A percentile compares a stretch with the other conserved stretches of the same genome.
Evolutionary conservation across 2,113 vertebrate species (phyloP).

Genomic region (Gymnobelideus leadbeateri): DNA sequence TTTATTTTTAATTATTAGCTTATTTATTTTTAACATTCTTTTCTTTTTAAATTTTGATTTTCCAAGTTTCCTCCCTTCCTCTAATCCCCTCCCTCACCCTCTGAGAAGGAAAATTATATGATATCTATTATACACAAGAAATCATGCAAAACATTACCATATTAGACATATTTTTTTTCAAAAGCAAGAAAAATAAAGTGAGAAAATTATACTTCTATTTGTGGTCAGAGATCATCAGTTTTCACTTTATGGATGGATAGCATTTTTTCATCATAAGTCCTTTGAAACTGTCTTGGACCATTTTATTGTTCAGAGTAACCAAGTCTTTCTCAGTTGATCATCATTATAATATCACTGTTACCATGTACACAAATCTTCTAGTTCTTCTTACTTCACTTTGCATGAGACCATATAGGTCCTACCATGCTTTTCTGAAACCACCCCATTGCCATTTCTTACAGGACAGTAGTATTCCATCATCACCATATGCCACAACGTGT

Average conservation of each 20-base stretch:
- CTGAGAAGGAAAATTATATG: neutral
- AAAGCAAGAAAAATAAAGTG: neutral
- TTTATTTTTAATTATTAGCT: too few species aligned
- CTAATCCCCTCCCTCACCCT: neutral
- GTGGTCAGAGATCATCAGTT: neutral
- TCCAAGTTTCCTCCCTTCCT: neutral
- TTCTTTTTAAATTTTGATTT: neutral
- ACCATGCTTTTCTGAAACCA: neutral
- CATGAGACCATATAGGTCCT: neutral
- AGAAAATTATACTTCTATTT: neutral
- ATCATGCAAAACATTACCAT: neutral
- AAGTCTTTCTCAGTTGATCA: neutral
- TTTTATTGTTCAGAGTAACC: neutral
- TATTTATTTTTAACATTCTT: too few species aligned
- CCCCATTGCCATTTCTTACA: neutral
- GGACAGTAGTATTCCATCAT: neutral
- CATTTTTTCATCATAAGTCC: neutral
- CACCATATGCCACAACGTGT: neutral
- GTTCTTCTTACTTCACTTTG: neutral
- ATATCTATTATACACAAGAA: neutral
- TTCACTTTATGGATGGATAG: neutral
- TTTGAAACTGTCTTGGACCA: neutral
- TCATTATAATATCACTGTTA: neutral
- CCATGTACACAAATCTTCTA: neutral
- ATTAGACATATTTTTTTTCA: neutral